phyloP scores from a whole-genome alignment of 1,140 invertebrate genomes.

The Penaeus vannamei region DNA sequence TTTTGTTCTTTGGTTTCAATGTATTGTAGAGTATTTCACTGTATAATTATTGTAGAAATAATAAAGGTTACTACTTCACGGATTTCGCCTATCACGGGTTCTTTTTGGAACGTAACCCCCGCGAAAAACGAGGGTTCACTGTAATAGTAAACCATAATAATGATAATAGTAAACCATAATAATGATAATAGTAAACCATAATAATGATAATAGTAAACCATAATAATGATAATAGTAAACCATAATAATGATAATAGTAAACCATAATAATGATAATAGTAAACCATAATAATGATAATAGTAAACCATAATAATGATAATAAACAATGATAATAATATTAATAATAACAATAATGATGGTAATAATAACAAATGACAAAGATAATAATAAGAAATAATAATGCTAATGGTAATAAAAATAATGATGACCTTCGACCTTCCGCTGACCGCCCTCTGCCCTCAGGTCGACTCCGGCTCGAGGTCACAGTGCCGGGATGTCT shows the following conservation, averaged over 20 bases:
- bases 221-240: not conserved
- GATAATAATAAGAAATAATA: not conserved
- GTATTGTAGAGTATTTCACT: too few relatives aligned
- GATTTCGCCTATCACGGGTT: too few relatives aligned
- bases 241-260: not conserved
- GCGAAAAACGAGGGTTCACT: too few relatives aligned
- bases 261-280: not conserved
- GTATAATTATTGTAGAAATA: too few relatives aligned
- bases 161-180: not conserved
- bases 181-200: too few relatives aligned
- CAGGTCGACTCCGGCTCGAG: conserved; percentile 51
- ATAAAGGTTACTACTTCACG: too few relatives aligned
- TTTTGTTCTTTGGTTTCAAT: too few relatives aligned
- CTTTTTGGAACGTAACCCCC: too few relatives aligned
- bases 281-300: not conserved
- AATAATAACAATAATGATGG: not conserved
- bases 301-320: not conserved
- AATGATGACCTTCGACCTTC: not conserved
- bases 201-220: not conserved
- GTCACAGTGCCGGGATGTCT: conserved; percentile 45
- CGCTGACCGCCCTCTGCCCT: not conserved
- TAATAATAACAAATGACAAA: not conserved
- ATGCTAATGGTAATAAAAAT: not conserved
- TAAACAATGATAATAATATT: not conserved
- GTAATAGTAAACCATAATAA: too few relatives aligned